Evolutionary conservation across 1,140 invertebrate genomes (phyloP), one percentile per base, ranked within the genome.

Genomic region (Drosophila auraria): DNA sequence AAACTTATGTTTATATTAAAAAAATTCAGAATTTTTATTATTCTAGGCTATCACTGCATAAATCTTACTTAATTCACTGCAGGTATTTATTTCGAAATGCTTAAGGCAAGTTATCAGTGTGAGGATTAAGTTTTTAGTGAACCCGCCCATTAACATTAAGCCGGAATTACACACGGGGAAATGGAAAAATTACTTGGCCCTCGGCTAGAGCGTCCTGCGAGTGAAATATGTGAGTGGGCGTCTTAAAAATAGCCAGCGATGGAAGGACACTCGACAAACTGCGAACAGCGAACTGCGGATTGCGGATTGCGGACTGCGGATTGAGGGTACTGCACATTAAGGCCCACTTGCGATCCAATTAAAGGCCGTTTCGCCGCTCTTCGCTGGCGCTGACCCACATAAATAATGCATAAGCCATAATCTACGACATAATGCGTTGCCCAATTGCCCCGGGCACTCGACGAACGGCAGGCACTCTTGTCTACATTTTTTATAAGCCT

Each of bases 351-450:
- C 63, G 62, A 84, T 80, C 81, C 86, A 87, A 87, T 87, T 90
- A 87, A 84, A 90, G 84, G 81, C 83, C 81, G 65, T 90, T 89
- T 78, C 73, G 74, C 78, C 77, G 77, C 68, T 80, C 68, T 47
- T 65, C 68, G 40, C 30, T 56, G 33, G 11, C 36, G 40, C 76
- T 84, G 86, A 82, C 84, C 82, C 86, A 87, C 86, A 87, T 87
- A 90, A 87, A 87, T 90, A 87, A 87, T 87, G 86, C 84, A 87
- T 81, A 69, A 89, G 82, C 81, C 70, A 81, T 87, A 87, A 87
- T 87, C 84, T 90, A 84, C 78, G 81, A 78, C 84, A 87, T 70
- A 89, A 83, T 80, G 73, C 66, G 78, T 72, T 80, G 73, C 84
- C 84, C 76, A 89, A 89, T 81, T 83, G 84, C 84, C 64, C 50